Base-by-base conservation (phyloP, 2,888 invertebrate genomes). In the Oscheius sp. region DNA sequence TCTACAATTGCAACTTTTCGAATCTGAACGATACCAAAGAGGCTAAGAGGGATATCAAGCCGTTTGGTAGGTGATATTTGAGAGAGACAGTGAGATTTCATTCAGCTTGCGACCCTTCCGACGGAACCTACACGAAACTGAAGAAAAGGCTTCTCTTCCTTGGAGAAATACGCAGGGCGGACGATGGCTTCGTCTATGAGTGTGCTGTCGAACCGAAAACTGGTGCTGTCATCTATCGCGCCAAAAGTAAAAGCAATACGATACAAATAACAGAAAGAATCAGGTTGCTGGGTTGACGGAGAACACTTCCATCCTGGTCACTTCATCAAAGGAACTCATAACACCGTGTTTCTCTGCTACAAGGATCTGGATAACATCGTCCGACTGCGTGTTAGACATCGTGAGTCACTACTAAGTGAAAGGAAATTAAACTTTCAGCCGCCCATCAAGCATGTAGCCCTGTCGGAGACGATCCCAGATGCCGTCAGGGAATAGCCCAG, bases 181-280 rank as follows among this genome's bases (percentile, higher is more conserved):
- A 62, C 48, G 73, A 73, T 42, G 65, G 65, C 10, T 73, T 73
- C 21, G 63, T 73, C 47, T 73, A 73, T 50, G 65, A 73, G 63
- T 73, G 73, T 73, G 65, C 32, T 1, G 63, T n/a, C 21, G 63
- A 73, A n/a, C 5, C 2, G 2, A 59, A 53, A n/a, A 65, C 53
- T n/a, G 73, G 73, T 2, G 37, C 63, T 37, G 42, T 73, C 32
- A 47, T 29, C 32, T 73, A 48, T 13, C 29, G 48, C 10, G 73
- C 73, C 13, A 65, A 63, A 63, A 50, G 73, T 58, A 55, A 29
- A 21, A 21, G 21, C 21, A 21, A 21, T 21, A 21, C 21, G 21
- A 21, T 21, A 21, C 21, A 21, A 21, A 21, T 21, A 21, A 21
- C 21, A 21, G 3, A 13, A 32, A 42, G 13, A 33, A 35, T 53